These are phyloP conservation scores for Lordiphosa stackelbergi DNA, from an alignment of 1,140 invertebrate species.

Conservation along the genomic window DNA sequence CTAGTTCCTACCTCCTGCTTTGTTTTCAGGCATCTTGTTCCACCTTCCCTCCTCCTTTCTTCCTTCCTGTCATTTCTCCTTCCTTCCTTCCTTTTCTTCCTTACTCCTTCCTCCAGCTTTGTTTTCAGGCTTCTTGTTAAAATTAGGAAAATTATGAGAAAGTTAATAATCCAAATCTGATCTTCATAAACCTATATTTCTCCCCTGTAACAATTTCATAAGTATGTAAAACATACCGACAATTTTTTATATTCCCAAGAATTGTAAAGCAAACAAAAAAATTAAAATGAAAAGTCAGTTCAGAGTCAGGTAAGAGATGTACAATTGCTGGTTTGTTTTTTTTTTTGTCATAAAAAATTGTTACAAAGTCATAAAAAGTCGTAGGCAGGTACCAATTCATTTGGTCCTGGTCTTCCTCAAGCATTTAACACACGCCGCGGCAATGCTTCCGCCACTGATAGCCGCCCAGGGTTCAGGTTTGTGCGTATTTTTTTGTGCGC, in stretches of 20 bases:
- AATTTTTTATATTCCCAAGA: conserved; percentile 40
- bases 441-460: conserved; percentile 60
- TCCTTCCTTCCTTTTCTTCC: too few relatives aligned
- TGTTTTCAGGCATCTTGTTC: too few relatives aligned
- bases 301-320: conserved; percentile 44
- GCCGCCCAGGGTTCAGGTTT: conserved; percentile 35
- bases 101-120: too few relatives aligned
- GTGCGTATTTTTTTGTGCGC: conserved; percentile 24
- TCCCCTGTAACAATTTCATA: too few relatives aligned
- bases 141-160: too few relatives aligned
- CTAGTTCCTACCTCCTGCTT: too few relatives aligned
- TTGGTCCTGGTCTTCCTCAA: conserved; percentile 40
- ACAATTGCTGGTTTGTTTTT: conserved; percentile 28
- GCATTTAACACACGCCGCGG: conserved; percentile 50
- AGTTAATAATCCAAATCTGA: too few relatives aligned
- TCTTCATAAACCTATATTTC: too few relatives aligned
- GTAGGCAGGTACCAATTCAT: conserved; percentile 38
- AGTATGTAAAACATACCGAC: conserved; percentile 19
- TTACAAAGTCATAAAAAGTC: conserved; percentile 74
- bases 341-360: conserved; percentile 71
- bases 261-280: conserved; percentile 36
- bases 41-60: too few relatives aligned
- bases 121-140: too few relatives aligned
- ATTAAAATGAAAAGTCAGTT: conserved; percentile 72
- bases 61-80: too few relatives aligned